A percentile compares a stretch with the other conserved stretches of the same genome.
phyloP scores from a whole-genome alignment of 2,113 vertebrate species.

The Hassar affinis region DNA sequence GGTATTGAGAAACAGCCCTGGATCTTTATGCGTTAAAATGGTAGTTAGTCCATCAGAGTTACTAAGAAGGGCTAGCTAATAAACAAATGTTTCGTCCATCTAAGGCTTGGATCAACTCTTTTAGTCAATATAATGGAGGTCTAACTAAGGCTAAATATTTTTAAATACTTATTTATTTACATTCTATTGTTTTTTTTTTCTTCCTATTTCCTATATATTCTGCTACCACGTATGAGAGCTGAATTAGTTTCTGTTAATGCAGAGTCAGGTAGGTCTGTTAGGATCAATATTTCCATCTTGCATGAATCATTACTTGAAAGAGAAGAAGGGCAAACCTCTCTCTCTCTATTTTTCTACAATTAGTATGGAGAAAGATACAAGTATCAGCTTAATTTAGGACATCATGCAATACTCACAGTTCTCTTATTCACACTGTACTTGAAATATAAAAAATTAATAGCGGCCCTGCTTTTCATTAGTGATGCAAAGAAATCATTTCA shows the following conservation, averaged over 20 bases:
- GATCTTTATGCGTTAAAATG: not conserved
- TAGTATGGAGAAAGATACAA: not conserved
- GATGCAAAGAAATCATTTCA: not conserved
- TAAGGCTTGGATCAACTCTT: not conserved
- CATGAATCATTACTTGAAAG: not conserved
- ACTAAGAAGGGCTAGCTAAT: not conserved
- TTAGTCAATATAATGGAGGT: not conserved
- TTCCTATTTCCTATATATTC: not conserved
- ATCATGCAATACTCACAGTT: not conserved
- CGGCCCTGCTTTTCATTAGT: not conserved
- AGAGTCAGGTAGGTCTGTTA: not conserved
- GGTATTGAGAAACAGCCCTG: not conserved
- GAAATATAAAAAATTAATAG: not conserved
- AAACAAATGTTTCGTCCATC: not conserved
- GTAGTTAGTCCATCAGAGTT: not conserved
- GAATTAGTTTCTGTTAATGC: not conserved
- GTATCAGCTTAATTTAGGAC: not conserved
- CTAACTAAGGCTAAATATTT: not conserved
- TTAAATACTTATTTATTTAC: not conserved
- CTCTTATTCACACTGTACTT: not conserved
- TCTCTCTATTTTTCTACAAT: not conserved
- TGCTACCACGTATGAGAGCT: not conserved
- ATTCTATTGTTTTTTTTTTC: not conserved
- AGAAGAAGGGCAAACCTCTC: not conserved
- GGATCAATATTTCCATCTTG: conserved; percentile 3